Base-by-base conservation (phyloP, 2,113 vertebrate genomes). In the Ammospiza caudacuta region DNA sequence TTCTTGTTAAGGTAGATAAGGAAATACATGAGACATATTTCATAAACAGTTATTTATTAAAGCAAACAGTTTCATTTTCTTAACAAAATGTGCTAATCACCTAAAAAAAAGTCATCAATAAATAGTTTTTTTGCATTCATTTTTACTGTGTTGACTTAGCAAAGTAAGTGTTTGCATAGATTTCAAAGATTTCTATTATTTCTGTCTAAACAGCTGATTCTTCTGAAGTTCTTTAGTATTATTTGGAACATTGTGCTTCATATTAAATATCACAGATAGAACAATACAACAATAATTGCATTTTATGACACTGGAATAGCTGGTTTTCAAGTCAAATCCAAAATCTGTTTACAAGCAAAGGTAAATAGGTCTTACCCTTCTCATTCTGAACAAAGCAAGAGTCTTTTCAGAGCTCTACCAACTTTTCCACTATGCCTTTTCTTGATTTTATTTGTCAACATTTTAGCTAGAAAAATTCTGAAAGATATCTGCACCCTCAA, bases 401-500 rank as follows among this genome's bases (percentile, higher is more conserved):
- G 31, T 2, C 15, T 29, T 74, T 85, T 47, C 33, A 59, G 44
- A 37, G 21, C 29, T 63, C 46, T 39, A 27, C 18, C 23, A 35
- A 23, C 24, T 84, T 47, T 49, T 87, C 47, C 47, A 29, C 13
- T 3, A 51, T n/a, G 52, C 12, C 20, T 83, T 78, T 28, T 63
- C 68, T 89, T 64, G n/a, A 18, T 85, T 92, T 63, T 17, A 82
- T 63, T 62, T 84, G 41, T 28, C 58, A 94, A 41, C 29, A 12
- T 66, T 73, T 98, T 95, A 98, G 51, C 90, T 98, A 46, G 98
- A 98, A 96, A 99, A 99, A 96, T 99, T 99, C 97, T 99, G 99
- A 95, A 99, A 99, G 95, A 99, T 80, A 79, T 99, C 98, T 0
- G 99, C 98, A 17, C 97, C 98, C 31, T 99, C 98, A 79, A 99